Conservation (phyloP, 2,888 invertebrate genomes). For the Philereme transversata region DNA sequence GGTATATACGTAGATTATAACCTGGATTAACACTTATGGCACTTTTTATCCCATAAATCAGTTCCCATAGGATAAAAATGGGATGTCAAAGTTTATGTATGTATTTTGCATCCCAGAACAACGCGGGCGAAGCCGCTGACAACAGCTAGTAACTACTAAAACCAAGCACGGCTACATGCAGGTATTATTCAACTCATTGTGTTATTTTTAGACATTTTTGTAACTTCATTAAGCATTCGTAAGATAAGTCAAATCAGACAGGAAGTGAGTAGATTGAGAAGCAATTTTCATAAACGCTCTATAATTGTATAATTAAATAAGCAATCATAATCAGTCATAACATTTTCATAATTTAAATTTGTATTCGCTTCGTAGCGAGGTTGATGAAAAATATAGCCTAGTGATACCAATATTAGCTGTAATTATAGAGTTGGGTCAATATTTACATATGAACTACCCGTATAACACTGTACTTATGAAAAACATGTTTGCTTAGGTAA, state of each 20-base stretch:
- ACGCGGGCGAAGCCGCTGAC: too few relatives aligned
- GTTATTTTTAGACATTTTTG: too few relatives aligned
- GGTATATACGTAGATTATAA: too few relatives aligned
- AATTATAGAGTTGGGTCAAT: conserved; percentile 31
- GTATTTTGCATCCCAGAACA: too few relatives aligned
- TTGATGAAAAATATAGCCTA: conserved; percentile 42
- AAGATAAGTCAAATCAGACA: conserved; percentile 16
- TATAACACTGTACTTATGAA: conserved; percentile 20
- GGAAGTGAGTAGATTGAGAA: conserved; percentile 32
- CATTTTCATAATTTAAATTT: conserved; percentile 45
- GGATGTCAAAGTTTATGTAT: too few relatives aligned
- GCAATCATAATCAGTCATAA: conserved; percentile 42
- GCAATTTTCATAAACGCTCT: conserved; percentile 37
- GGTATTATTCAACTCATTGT: too few relatives aligned
- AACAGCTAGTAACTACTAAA: too few relatives aligned
- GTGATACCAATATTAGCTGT: conserved; percentile 26
- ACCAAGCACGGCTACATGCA: too few relatives aligned
- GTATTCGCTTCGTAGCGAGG: conserved; percentile 36
- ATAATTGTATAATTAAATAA: conserved; percentile 36
- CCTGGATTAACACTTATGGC: too few relatives aligned
- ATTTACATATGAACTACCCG: conserved; percentile 37
- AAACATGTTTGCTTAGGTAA: conserved; percentile 31
- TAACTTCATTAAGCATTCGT: not conserved
- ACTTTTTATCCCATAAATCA: too few relatives aligned
- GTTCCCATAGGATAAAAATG: too few relatives aligned